Evolutionary conservation across 2,113 vertebrate species (phyloP), one percentile per base, ranked within the genome.

Genomic region (Phylloscopus trochilus): DNA sequence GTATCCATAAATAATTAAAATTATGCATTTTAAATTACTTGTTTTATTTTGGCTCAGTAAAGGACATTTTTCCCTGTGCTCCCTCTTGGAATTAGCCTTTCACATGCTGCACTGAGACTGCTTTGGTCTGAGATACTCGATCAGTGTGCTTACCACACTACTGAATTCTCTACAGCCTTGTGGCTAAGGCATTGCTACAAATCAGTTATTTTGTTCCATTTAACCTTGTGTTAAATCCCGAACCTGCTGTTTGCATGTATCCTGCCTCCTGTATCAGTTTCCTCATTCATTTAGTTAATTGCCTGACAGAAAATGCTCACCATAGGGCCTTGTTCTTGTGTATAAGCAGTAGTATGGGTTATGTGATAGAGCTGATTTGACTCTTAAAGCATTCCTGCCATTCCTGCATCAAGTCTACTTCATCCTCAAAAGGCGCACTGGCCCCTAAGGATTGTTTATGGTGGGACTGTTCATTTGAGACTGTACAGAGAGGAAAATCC

Each of bases 1-100:
- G 4, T 84, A 79, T 89, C 60, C 41, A 39, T 87, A 87, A 78
- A 76, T 87, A 93, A 92, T 89, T 83, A 56, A 84, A 77, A 70
- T 41, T 1, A 33, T 37, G 16, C 33, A 46, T 86, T 89, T 35
- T 81, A 15, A 70, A 56, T 87, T 83, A 67, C 11, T 58, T 85
- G 21, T 87, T 93, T 88, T 70, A 39, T 62, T 92, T 95, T 89
- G 74, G 13, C 41, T 90, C 75, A 66, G 33, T 64, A 92, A 79
- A 76, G 9, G 19, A 51, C 37, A 72, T 85, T 82, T 82, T 92
- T 33, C 18, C 12, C 17, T 58, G 7, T 84, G 4, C 43, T 83
- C 8, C 56, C 8, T 87, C 31, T 79, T 82, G 31, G n/a, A 49
- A 85, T 91, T 76, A 66, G 49, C 49, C 7, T 78, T 89, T 87